Conservation (phyloP, 2,797 vertebrate genomes). For the Thalassophryne amazonica region DNA sequence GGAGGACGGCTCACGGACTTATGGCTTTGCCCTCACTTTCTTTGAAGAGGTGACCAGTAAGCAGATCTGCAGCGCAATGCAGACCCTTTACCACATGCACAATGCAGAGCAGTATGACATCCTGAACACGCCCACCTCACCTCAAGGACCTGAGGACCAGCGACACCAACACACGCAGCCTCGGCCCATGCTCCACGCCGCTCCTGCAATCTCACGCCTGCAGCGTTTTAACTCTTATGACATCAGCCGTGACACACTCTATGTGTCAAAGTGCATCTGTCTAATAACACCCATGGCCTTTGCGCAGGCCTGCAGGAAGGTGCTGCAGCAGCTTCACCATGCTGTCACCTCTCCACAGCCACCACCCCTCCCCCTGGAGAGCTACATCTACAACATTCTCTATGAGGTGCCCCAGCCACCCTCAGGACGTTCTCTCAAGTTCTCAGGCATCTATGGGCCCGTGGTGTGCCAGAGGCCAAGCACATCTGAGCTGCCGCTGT, state of each 20-base stretch:
- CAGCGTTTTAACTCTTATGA: constrained; percentile 98
- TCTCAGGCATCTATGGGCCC: constrained; percentile 93
- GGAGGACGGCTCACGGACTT: constrained; percentile 97
- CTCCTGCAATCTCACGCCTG: constrained; percentile 87
- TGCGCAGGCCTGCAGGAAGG: constrained; percentile 91
- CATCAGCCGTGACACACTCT: constrained; percentile 95
- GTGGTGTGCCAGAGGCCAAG: constrained; percentile 96
- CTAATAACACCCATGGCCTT: constrained; percentile 97
- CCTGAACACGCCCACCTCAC: constrained; percentile 80
- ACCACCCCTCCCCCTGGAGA: constrained; percentile 94
- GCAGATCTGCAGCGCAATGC: constrained; percentile 99
- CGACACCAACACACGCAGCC: constrained; percentile 77
- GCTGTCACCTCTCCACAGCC: constrained; percentile 94
- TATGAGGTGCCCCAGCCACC: constrained; percentile 97
- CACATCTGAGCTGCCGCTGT: constrained; percentile 91
- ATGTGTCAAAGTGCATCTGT: constrained; percentile 97
- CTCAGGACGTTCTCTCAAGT: constrained; percentile 92
- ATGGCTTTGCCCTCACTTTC: constrained; percentile 97
- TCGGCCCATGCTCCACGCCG: constrained; percentile 78
- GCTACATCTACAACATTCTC: constrained; percentile 97
- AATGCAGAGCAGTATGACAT: constrained; percentile 95
- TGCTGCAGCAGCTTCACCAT: constrained; percentile 91
- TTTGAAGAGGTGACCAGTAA: constrained; percentile 98
- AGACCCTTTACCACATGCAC: constrained; percentile 99
- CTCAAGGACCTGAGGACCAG: constrained; percentile 73